These are phyloP conservation scores for Arctia plantaginis DNA, from an alignment of 2,888 invertebrate genomes.

Conservation along the genomic window DNA sequence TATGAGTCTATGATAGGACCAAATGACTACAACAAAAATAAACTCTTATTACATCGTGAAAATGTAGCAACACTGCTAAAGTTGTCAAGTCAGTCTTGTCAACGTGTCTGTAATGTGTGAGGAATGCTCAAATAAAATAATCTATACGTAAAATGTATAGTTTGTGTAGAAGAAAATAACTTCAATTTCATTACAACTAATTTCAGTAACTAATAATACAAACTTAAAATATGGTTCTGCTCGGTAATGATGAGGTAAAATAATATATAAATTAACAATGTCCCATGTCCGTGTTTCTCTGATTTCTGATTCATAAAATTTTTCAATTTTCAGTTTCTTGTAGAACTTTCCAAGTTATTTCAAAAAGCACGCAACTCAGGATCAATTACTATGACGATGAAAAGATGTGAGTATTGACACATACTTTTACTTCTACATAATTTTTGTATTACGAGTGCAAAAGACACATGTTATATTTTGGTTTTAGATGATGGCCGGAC, in stretches of 20 bases:
- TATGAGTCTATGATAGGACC: too few relatives aligned
- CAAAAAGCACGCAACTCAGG: conserved; percentile 93
- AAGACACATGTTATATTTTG: conserved; percentile 4
- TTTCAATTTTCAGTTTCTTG: conserved; percentile 90
- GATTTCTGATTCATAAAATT: conserved; percentile 13
- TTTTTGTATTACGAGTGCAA: neutral
- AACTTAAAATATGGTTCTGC: conserved; percentile 86
- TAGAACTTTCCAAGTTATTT: conserved; percentile 94
- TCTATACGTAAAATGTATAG: conserved; percentile 54
- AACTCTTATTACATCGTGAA: neutral
- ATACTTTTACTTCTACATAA: neutral
- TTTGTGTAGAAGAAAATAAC: conserved; percentile 38
- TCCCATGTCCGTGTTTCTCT: conserved; percentile 13
- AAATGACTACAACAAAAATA: neutral
- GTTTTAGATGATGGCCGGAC: conserved; percentile 91
- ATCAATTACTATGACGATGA: conserved; percentile 95
- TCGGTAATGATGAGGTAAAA: conserved; percentile 89
- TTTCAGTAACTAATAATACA: conserved; percentile 26
- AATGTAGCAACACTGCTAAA: conserved; percentile 3
- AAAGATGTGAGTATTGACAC: conserved; percentile 92
- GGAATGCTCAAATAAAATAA: conserved; percentile 35
- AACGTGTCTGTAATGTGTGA: conserved; percentile 54
- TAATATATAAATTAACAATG: neutral
- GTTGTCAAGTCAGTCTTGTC: conserved; percentile 24
- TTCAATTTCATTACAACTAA: conserved; percentile 29